Base-by-base conservation (phyloP, 2,113 vertebrate genomes). In the Istiophorus platypterus region DNA sequence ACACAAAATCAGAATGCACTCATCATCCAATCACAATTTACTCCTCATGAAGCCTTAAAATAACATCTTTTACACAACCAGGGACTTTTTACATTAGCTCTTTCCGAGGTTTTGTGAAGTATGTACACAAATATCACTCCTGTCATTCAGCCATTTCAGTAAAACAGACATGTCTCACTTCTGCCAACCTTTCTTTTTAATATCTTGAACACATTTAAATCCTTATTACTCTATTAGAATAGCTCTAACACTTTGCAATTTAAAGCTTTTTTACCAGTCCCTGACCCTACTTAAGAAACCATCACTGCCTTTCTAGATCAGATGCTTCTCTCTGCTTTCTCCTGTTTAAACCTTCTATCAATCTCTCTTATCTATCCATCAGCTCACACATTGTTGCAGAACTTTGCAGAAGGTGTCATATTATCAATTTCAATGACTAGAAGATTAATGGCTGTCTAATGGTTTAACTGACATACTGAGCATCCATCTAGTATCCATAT, bases 361-460 rank as follows among this genome's bases (percentile, higher is more conserved):
- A 34, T 88, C 84, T 76, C 74, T 84, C 74, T 76, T 61, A 78
- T 90, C 65, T 15, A 62, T 83, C 81, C 71, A 89, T 81, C 76
- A 74, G 14, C 62, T 71, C 73, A 62, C 69, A 70, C 58, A 41
- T 71, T 79, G 78, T 45, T 66, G 75, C 71, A 77, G 63, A 73
- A 70, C 85, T 87, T 76, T 79, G 45, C 67, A 69, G 77, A 72
- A 76, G 29, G 77, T 84, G 87, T 85, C 84, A 88, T 87, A 74
- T 80, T 89, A 69, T 78, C 61, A 24, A 27, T 26, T 90, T 88
- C 63, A 90, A 90, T 56, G 77, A 80, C 80, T 74, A 57, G 14
- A 39, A 82, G 78, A 88, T 76, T 88, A 88, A 88, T 51, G 70
- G 71, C 74, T 72, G 76, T 86, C 66, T 91, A 90, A 91, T 84